A percentile compares a stretch with the other conserved stretches of the same genome.
phyloP scores from a whole-genome alignment of 2,888 invertebrate genomes.

The Netelia melanura region DNA sequence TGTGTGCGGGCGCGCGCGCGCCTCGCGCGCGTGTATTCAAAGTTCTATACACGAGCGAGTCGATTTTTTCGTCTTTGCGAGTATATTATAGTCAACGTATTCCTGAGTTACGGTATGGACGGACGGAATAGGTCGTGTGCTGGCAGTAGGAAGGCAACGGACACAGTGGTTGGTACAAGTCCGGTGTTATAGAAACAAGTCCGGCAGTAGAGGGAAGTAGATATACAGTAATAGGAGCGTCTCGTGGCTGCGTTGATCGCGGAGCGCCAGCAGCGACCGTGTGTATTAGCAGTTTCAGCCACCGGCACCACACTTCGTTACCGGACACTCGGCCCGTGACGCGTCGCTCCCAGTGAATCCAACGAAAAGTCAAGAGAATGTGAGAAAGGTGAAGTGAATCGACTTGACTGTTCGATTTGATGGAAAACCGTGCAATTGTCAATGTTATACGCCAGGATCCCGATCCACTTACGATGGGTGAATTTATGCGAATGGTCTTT shows the following conservation, averaged over 20 bases:
- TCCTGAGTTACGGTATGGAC: background rate
- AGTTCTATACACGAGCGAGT: background rate
- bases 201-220: background rate
- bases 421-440: no score
- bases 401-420: no score
- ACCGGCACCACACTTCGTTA: constrained; percentile 4
- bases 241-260: background rate
- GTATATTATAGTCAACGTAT: background rate
- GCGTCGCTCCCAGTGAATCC: background rate
- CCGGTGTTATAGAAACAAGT: background rate
- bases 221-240: background rate
- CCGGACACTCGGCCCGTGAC: constrained; percentile 25
- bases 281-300: constrained; percentile 6
- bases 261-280: background rate
- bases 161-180: background rate
- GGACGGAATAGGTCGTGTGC: background rate
- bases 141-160: background rate
- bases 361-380: no score
- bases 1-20: no score
- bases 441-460: no score
- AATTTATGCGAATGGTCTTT: background rate
- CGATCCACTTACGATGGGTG: no score
- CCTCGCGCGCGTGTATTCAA: no score
- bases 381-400: no score
- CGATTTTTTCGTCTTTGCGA: background rate